These are phyloP conservation scores for Paramormyrops kingsleyae DNA, from an alignment of 2,113 vertebrate genomes.

Conservation along the genomic window DNA sequence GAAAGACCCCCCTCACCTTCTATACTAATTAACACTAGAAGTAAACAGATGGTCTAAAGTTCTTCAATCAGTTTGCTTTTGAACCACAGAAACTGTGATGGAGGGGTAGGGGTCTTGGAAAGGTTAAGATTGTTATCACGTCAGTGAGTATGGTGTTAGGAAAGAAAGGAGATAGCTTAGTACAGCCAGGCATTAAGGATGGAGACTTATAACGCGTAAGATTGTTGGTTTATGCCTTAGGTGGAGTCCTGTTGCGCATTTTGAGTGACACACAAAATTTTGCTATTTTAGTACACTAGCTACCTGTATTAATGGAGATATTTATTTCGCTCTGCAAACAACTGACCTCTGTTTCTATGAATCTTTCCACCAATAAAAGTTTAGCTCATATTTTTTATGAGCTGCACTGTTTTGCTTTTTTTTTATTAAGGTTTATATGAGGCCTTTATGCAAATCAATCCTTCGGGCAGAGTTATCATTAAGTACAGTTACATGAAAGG, in stretches of 20 bases:
- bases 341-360: background rate
- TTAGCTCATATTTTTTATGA: background rate
- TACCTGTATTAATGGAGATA: background rate
- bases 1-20: conserved; percentile 24
- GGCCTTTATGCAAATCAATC: background rate
- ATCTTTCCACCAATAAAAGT: background rate
- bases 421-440: background rate
- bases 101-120: background rate
- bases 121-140: background rate
- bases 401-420: background rate
- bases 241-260: background rate
- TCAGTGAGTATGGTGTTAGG: background rate
- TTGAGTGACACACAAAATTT: background rate
- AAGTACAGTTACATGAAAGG: background rate
- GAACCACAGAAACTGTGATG: background rate
- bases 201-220: background rate
- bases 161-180: background rate
- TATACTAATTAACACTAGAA: conserved; percentile 17
- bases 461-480: background rate
- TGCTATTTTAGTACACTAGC: background rate
- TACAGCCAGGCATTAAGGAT: background rate
- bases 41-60: background rate
- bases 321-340: background rate
- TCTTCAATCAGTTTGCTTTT: conserved; percentile 16
- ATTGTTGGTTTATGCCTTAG: background rate